Conservation (phyloP, 2,888 invertebrate species). For the Sarcophaga carnaria region DNA sequence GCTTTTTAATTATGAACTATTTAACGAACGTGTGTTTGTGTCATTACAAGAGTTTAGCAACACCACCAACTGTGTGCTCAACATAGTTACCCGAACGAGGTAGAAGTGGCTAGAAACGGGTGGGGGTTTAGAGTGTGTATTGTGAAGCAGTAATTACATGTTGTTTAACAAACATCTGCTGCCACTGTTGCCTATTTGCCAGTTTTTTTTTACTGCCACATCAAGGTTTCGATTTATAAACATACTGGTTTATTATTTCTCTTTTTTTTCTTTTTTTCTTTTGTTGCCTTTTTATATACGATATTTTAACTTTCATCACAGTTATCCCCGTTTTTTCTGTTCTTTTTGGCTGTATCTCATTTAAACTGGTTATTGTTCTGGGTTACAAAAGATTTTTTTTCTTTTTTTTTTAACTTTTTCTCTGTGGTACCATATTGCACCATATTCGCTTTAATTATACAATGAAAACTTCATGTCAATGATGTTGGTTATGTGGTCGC, state of each 20-base stretch:
- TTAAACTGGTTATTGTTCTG: constrained; percentile 2
- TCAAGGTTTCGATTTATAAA: neutral
- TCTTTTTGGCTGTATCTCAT: neutral
- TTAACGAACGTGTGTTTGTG: constrained; percentile 41
- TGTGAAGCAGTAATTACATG: constrained; percentile 36
- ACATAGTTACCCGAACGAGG: constrained; percentile 21
- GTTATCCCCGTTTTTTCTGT: neutral
- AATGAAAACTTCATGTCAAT: constrained; percentile 9
- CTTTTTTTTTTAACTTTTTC: neutral
- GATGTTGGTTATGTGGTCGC: too few species aligned
- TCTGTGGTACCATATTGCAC: neutral
- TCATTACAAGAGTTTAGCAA: constrained; percentile 45
- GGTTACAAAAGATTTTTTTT: neutral
- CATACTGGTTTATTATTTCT: neutral
- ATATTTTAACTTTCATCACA: neutral
- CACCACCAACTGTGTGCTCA: constrained; percentile 26
- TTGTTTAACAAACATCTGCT: constrained; percentile 37
- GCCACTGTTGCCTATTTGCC: neutral
- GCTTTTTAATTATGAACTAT: constrained; percentile 61
- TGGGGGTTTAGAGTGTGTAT: neutral
- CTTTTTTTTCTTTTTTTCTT: neutral
- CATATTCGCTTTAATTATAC: neutral
- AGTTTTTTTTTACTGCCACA: constrained; percentile 3
- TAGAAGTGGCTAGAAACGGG: neutral
- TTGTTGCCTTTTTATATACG: too few species aligned